Evolutionary conservation across 2,113 vertebrate genomes (phyloP).

Genomic region (Progne subis): DNA sequence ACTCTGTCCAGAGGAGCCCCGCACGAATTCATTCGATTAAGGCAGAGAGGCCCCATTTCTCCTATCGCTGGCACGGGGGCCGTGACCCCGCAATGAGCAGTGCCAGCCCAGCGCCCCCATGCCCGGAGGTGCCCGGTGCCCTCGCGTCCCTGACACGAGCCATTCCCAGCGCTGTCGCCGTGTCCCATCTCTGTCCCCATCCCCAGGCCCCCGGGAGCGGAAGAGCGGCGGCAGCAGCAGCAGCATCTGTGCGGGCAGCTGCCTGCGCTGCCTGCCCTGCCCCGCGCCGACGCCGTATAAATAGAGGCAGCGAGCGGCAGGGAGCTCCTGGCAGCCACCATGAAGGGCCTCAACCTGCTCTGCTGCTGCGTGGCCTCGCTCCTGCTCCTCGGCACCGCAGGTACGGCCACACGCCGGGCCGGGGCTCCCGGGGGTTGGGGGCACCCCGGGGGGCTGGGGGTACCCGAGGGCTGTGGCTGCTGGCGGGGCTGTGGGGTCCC

Average conservation of each 20-base stretch:
- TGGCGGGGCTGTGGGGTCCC: neutral
- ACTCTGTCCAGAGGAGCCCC: neutral
- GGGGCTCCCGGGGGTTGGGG: neutral
- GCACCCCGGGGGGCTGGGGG: neutral
- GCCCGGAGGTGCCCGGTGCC: neutral
- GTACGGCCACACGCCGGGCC: neutral
- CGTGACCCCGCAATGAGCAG: rapidly evolving
- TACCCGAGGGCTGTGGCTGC: neutral
- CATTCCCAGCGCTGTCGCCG: rapidly evolving
- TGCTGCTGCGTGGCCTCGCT: conserved; percentile 67
- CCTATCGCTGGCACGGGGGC: rapidly evolving
- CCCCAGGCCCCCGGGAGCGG: neutral
- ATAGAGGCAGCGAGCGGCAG: conserved; percentile 53
- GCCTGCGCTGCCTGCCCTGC: conserved; percentile 4
- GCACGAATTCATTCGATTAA: too few relatives aligned
- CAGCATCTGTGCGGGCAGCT: conserved; percentile 42
- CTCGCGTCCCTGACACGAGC: neutral
- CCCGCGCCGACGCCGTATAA: conserved; percentile 17
- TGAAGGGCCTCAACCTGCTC: conserved; percentile 64
- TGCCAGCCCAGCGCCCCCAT: neutral
- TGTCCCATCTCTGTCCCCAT: neutral
- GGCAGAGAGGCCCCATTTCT: neutral
- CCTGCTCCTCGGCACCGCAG: conserved; percentile 43
- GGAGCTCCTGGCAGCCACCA: conserved; percentile 66
- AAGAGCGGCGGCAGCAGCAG: neutral